Evolutionary conservation across 64 coral and sea anemone genomes (phyloP), one percentile per base, ranked within the genome.

Genomic region (Orbicella faveolata): DNA sequence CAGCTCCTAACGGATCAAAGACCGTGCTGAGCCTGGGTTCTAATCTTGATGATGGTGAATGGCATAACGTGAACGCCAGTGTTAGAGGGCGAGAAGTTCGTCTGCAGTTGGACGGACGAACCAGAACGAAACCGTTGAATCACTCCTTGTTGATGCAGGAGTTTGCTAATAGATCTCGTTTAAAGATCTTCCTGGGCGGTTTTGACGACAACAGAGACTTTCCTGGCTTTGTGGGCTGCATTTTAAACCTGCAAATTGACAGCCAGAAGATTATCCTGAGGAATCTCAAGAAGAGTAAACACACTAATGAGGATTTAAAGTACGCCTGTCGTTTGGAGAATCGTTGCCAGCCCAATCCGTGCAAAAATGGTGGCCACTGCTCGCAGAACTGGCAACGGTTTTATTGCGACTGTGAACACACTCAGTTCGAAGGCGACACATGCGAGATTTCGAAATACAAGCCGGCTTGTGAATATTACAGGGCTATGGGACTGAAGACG

Each of bases 211-310:
- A 87, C 14, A 73, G 30, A 10, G 61, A 84, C 15, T 73, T 87
- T 67, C 61, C 73, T n/a, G 92, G 95, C 35, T 97, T 97, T 35
- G 84, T 97, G 53, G 95, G 95, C 7, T 97, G 95, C 48, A 44
- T 97, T 52, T 88, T 91, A 41, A 97, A 97, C 20, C 72, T 96
- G 16, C 81, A 88, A 83, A 79, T 96, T 33, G 83, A 94, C 33
- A 91, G 92, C 44, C 83, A 91, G 11, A 88, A 79, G 63, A 84
- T 94, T 26, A 48, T 26, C 19, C 19, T 36, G 15, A 66, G 68
- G 25, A 74, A 93, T 35, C 30, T 96, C 5, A 75, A 51, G 1
- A 76, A 74, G 18, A 37, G 78, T 13, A 75, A 82, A 16, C 23
- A 90, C 4, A 53, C 73, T 18, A 48, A 77, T 4, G 83, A 66